Conservation (phyloP, 23 tunicate genomes). For the Phallusia fumigata region DNA sequence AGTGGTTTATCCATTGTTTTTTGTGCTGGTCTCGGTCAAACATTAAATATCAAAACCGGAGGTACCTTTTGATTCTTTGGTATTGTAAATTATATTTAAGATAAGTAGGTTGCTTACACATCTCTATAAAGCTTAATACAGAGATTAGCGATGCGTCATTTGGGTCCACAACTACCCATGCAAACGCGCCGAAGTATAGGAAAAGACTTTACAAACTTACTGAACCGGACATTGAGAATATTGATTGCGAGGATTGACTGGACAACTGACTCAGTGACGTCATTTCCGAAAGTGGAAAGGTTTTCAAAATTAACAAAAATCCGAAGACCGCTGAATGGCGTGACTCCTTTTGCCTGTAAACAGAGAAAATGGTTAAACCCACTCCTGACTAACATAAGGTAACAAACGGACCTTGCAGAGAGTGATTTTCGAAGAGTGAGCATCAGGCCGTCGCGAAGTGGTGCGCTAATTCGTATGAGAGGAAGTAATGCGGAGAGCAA, state of each 20-base stretch:
- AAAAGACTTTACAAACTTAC: slow-evolving; percentile 12
- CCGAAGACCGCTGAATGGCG: slow-evolving; percentile 63
- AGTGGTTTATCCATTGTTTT: too few relatives aligned
- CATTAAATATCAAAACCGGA: too few relatives aligned
- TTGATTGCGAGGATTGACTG: slow-evolving; percentile 88
- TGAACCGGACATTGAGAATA: slow-evolving; percentile 60
- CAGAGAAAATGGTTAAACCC: too few relatives aligned
- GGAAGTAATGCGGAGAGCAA: slow-evolving; percentile 57
- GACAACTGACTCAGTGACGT: slow-evolving; percentile 72
- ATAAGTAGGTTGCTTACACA: too few relatives aligned
- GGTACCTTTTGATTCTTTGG: too few relatives aligned
- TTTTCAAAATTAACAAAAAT: slow-evolving; percentile 55
- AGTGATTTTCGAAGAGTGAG: slow-evolving; percentile 68
- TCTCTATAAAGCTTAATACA: too few relatives aligned
- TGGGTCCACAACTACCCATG: too few relatives aligned
- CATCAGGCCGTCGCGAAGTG: slow-evolving; percentile 53
- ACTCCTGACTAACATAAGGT: too few relatives aligned
- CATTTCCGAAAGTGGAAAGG: slow-evolving; percentile 45
- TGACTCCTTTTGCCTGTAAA: slow-evolving; percentile 43
- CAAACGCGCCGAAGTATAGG: too few relatives aligned
- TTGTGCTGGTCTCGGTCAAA: too few relatives aligned
- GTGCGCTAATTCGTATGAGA: slow-evolving; percentile 36
- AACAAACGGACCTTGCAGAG: slow-evolving; percentile 36
- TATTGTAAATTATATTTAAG: too few relatives aligned
- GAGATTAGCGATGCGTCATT: too few relatives aligned